Conservation (phyloP, 2,888 invertebrate genomes). For the Epiblema foenella region DNA sequence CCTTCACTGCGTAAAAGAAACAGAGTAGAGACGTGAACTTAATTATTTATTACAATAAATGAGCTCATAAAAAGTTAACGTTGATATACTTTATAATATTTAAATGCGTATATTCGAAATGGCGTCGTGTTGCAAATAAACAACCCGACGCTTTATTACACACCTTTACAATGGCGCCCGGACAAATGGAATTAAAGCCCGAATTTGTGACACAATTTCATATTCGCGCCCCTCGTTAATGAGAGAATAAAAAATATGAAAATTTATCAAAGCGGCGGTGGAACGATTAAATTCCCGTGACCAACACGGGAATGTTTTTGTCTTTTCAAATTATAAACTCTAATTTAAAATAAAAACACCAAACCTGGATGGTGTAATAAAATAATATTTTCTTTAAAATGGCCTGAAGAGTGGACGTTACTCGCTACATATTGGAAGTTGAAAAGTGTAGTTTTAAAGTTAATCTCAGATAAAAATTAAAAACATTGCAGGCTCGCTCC, state of each 20-base stretch:
- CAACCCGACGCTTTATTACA: conserved; percentile 16
- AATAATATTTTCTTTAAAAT: no score
- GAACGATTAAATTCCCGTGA: neutral
- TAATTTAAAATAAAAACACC: neutral
- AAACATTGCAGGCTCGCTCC: no score
- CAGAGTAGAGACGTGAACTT: no score
- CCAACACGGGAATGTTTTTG: neutral
- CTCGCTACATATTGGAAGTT: no score
- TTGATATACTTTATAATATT: no score
- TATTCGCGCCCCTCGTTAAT: conserved; percentile 29
- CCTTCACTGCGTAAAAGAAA: no score
- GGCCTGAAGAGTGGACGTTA: no score
- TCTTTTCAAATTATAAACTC: neutral
- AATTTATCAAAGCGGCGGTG: conserved; percentile 5
- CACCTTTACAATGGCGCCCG: conserved; percentile 6
- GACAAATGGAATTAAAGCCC: conserved; percentile 17
- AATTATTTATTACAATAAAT: no score
- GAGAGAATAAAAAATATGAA: conserved; percentile 19
- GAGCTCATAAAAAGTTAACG: no score
- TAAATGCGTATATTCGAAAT: neutral
- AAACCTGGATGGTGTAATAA: no score
- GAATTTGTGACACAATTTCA: conserved; percentile 27
- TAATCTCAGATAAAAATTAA: no score
- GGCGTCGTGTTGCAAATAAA: conserved; percentile 9
- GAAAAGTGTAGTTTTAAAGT: no score